These are phyloP conservation scores for Thymelicus sylvestris DNA, from an alignment of 2,888 invertebrate genomes.

Conservation along the genomic window DNA sequence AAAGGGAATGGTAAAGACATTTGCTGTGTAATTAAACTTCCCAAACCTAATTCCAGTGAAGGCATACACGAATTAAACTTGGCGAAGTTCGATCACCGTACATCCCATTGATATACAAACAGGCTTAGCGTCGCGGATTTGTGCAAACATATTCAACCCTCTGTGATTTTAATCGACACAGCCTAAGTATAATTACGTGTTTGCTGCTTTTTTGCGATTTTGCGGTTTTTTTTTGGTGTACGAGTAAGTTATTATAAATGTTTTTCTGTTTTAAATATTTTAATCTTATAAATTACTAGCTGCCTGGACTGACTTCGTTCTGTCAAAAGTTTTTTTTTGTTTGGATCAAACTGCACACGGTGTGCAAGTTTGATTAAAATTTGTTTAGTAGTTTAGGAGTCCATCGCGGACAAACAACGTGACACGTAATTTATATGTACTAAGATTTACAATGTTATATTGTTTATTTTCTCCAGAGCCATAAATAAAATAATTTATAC, in stretches of 20 bases:
- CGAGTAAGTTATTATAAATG: not conserved
- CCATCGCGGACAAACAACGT: too few species aligned
- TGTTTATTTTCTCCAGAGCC: too few species aligned
- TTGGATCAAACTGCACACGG: too few species aligned
- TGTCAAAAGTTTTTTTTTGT: too few species aligned
- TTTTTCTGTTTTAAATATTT: too few species aligned
- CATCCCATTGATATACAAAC: conserved; percentile 41
- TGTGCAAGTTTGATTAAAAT: too few species aligned
- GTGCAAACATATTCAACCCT: conserved; percentile 47
- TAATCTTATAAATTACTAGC: too few species aligned
- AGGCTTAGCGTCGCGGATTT: conserved; percentile 38
- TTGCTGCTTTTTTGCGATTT: conserved; percentile 1
- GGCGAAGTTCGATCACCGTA: conserved; percentile 42
- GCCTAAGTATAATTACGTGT: not conserved
- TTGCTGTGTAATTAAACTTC: conserved; percentile 43
- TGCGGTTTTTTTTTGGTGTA: not conserved
- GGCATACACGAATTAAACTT: conserved; percentile 39
- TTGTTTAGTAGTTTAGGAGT: too few species aligned
- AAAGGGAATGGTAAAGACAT: conserved; percentile 36
- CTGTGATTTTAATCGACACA: conserved; percentile 50
- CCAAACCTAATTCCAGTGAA: conserved; percentile 38
- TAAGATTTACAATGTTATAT: too few species aligned
- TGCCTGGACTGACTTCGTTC: too few species aligned
- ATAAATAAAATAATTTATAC: too few species aligned
- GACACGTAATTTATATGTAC: too few species aligned